Conservation (phyloP, 2,888 invertebrate species). For the Agrotis clavis region DNA sequence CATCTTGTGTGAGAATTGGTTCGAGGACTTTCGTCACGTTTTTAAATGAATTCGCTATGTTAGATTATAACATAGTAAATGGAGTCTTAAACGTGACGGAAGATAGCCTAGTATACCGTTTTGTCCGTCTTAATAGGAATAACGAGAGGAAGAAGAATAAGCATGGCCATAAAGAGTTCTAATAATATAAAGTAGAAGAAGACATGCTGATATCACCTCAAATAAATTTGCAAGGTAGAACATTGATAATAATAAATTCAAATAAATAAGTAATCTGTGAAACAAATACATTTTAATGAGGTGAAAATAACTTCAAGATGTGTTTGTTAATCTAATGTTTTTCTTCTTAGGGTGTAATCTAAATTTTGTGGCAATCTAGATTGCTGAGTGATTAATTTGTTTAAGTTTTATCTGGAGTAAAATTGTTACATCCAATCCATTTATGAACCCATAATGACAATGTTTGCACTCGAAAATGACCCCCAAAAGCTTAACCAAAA, state of each 20-base stretch:
- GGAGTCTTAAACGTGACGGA: too few species aligned
- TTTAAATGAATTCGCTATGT: background rate
- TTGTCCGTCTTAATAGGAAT: background rate
- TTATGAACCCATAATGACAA: background rate
- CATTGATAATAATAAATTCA: too few species aligned
- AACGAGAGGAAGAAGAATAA: background rate
- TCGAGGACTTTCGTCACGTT: conserved; percentile 10
- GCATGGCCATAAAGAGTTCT: background rate
- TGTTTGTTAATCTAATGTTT: background rate
- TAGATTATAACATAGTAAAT: background rate
- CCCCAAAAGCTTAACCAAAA: background rate
- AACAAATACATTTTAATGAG: background rate
- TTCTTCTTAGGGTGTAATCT: too few species aligned
- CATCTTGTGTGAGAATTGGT: background rate
- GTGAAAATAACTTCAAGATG: background rate
- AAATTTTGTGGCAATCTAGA: too few species aligned
- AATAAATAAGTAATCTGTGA: background rate
- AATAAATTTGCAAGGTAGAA: background rate
- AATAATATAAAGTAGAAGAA: background rate
- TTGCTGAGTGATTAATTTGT: too few species aligned
- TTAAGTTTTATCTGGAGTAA: background rate
- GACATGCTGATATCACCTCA: background rate
- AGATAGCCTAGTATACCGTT: too few species aligned
- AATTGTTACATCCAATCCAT: background rate
- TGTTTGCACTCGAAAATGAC: background rate